Conservation (phyloP, 37 sponge, comb jelly and placozoan genomes). For the Halichondria panicea region DNA sequence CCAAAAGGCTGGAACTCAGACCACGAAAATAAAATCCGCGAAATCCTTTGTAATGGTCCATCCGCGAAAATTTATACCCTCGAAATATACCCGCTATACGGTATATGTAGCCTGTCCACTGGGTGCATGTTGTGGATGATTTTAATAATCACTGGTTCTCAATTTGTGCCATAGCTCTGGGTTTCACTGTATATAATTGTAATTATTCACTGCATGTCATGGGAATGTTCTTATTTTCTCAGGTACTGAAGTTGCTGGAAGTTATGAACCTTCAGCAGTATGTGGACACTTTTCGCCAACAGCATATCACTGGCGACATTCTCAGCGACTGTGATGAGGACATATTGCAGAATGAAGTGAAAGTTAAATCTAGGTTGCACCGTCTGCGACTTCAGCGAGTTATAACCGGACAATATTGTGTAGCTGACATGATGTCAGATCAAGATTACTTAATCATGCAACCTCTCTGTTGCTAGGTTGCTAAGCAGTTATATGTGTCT, state of each 20-base stretch:
- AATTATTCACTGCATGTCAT: background rate
- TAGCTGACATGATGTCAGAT: slow-evolving; percentile 26
- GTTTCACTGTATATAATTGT: background rate
- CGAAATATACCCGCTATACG: too few relatives aligned
- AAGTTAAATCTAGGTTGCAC: slow-evolving; percentile 42
- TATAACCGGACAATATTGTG: slow-evolving; percentile 37
- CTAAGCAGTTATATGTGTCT: too few relatives aligned
- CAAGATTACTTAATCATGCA: slow-evolving; percentile 27
- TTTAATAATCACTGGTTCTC: too few relatives aligned
- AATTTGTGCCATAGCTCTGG: too few relatives aligned
- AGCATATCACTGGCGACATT: slow-evolving; percentile 55
- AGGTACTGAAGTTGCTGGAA: slow-evolving; percentile 41
- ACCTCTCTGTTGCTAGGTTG: too few relatives aligned
- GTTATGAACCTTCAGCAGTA: slow-evolving; percentile 45
- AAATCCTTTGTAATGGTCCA: too few relatives aligned
- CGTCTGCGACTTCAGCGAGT: slow-evolving; percentile 30
- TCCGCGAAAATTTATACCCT: too few relatives aligned
- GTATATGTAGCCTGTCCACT: too few relatives aligned
- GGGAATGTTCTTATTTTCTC: background rate
- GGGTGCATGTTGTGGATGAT: too few relatives aligned
- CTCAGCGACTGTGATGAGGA: slow-evolving; percentile 39
- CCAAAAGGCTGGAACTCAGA: too few relatives aligned
- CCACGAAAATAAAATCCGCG: too few relatives aligned
- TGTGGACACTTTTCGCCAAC: slow-evolving; percentile 10
- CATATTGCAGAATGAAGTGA: slow-evolving; percentile 29